Base-by-base conservation (phyloP, 2,888 invertebrate species). In the Phyllotreta striolata region DNA sequence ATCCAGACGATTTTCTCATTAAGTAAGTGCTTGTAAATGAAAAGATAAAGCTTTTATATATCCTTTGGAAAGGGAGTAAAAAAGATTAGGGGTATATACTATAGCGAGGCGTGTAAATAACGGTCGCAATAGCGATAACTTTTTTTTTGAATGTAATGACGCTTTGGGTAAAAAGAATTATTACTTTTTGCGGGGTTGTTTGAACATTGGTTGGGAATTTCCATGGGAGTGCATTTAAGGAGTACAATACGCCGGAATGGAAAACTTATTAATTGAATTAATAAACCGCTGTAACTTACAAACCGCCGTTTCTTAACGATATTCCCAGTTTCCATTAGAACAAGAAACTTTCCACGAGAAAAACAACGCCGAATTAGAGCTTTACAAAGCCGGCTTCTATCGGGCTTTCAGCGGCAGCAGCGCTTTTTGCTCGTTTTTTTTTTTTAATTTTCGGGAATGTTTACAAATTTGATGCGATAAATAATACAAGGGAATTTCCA, bases 231-330 rank as follows among this genome's bases (percentile, higher is more conserved):
- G 47, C 47, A 47, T 47, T 47, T 47, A 9, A 7, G 2, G 24
- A 24, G 4, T 4, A 24, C 47, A 47, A 14, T 14, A 14, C 47
- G 47, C 34, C 24, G 24, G 2, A 38, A 59, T 51, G 14, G 51
- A 47, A 49, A 51, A 24, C 24, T 24, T 24, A 24, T 24, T 24
- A 24, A 59, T 39, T 43, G 49, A 51, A 51, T 59, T 51, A 51
- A 59, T 59, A 59, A 59, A 59, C 51, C 51, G 49, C 51, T 24
- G n/a, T n/a, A n/a, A n/a, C n/a, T 24, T 59, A 51, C 51, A 59
- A 59, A 51, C 43, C 43, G 12, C 9, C 40, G 49, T 47, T 51
- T 59, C 40, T 59, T 34, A 12, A 57, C n/a, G n/a, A 38, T 47
- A 13, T 38, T 46, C 10, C 24, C 39, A 47, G 38, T 57, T 46